Evolutionary conservation across 92 coral and sea anemone genomes (phyloP), one percentile per base, ranked within the genome.

Genomic region (Zoanthus gigantus): DNA sequence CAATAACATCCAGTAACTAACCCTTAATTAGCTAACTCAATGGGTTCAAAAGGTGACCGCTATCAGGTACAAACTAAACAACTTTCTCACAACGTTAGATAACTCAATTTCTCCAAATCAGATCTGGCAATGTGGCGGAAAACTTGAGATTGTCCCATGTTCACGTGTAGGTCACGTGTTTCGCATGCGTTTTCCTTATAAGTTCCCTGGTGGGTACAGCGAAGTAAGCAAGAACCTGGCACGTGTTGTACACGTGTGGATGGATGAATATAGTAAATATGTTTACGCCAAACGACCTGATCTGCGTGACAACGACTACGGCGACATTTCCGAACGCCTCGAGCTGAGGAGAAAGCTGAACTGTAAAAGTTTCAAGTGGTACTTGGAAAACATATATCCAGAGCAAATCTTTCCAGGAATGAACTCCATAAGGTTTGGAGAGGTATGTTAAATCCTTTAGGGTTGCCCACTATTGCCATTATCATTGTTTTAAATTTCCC

Each of bases 71-170:
- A 69, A 8, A 30, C 44, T 32, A 69, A 29, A 4, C 11, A 32
- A 29, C 0, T 4, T 13, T 66, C 31, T 18, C 30, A 11, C 9
- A 9, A 9, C 14, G 45, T 18, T 69, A 68, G 13, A 4, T 18
- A 32, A 61, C n/a, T 5, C 18, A 15, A 61, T 18, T 61, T 61
- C 10, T 73, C 4, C 74, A 81, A 13, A 32, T 28, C 60, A 95
- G 98, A 91, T 95, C 74, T 95, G 98, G 98, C 98, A 95, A 75
- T 95, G 98, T 80, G 98, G 98, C 44, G 98, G 98, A 54, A 93
- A 93, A 77, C 71, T 95, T 7, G 98, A 95, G 81, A 95, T 95
- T 57, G 76, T 95, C 65, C 98, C 98, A 6, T 95, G 98, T 58
- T 95, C 98, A 37, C 98, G 96, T 78, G 98, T 95, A 32, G 98